Percentiles rank a stretch among this genome's conserved stretches.
phyloP scores from a whole-genome alignment of 1,140 invertebrate species.

The Drusus annulatus region DNA sequence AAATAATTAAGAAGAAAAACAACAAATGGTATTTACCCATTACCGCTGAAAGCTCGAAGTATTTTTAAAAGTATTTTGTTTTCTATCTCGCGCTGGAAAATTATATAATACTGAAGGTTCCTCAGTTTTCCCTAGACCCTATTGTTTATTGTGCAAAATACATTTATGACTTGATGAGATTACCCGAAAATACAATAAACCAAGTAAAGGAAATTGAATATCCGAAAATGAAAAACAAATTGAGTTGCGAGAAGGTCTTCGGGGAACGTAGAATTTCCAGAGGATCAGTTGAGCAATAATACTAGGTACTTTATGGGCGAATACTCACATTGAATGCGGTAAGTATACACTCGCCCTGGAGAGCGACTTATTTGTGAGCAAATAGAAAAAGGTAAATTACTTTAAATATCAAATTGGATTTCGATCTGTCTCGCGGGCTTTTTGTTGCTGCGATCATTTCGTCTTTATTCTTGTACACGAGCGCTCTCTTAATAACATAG shows the following conservation, averaged over 20 bases:
- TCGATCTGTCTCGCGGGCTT: not conserved
- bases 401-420: not conserved
- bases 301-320: not conserved
- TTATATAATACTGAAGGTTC: too few relatives aligned
- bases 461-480: not conserved
- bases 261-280: not conserved
- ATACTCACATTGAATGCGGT: not conserved
- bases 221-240: constrained; percentile 38
- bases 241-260: constrained; percentile 30
- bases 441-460: not conserved
- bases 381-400: not conserved
- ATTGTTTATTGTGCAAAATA: not conserved
- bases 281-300: constrained; percentile 2
- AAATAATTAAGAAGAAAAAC: too few relatives aligned
- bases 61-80: too few relatives aligned
- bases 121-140: too few relatives aligned
- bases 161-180: constrained; percentile 14
- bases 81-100: too few relatives aligned
- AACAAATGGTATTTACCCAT: too few relatives aligned
- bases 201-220: constrained; percentile 29
- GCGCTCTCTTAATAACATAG: not conserved
- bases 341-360: not conserved
- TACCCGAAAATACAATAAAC: constrained; percentile 26
- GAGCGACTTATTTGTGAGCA: not conserved
- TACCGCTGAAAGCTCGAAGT: too few relatives aligned